These are phyloP conservation scores for Brachyptera risi DNA, from an alignment of 2,888 invertebrate genomes.

Conservation along the genomic window DNA sequence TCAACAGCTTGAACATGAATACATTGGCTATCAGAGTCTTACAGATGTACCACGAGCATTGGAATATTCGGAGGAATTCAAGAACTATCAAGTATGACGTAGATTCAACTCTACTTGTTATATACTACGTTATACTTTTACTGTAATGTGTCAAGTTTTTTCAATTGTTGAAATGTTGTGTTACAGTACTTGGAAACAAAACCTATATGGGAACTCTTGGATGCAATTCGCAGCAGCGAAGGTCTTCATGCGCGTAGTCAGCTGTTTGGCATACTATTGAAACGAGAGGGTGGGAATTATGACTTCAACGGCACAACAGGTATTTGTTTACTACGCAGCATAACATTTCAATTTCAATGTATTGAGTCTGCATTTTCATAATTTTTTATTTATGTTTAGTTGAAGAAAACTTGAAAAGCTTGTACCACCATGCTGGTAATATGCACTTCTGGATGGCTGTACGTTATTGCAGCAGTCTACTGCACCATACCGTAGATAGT, in stretches of 20 bases:
- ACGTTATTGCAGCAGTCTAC: slow-evolving; percentile 88
- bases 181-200: slow-evolving; percentile 57
- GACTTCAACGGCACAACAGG: slow-evolving; percentile 57
- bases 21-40: slow-evolving; percentile 91
- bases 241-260: slow-evolving; percentile 79
- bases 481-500: slow-evolving; percentile 94
- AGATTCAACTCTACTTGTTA: not conserved
- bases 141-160: too few relatives aligned
- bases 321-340: slow-evolving; percentile 32
- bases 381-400: slow-evolving; percentile 43
- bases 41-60: slow-evolving; percentile 88
- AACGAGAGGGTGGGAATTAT: slow-evolving; percentile 76
- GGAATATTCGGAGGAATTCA: slow-evolving; percentile 64
- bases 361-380: not conserved
- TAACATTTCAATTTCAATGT: not conserved
- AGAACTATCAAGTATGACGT: slow-evolving; percentile 47
- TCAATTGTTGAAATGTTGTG: too few relatives aligned
- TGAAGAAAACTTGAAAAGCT: slow-evolving; percentile 61
- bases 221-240: slow-evolving; percentile 62
- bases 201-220: slow-evolving; percentile 69
- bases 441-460: slow-evolving; percentile 89
- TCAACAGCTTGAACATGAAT: slow-evolving; percentile 84
- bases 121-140: not conserved
- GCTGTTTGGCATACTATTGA: slow-evolving; percentile 75
- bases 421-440: slow-evolving; percentile 82